Conservation (phyloP, 2,797 vertebrate species). For the Xenops minutus region DNA sequence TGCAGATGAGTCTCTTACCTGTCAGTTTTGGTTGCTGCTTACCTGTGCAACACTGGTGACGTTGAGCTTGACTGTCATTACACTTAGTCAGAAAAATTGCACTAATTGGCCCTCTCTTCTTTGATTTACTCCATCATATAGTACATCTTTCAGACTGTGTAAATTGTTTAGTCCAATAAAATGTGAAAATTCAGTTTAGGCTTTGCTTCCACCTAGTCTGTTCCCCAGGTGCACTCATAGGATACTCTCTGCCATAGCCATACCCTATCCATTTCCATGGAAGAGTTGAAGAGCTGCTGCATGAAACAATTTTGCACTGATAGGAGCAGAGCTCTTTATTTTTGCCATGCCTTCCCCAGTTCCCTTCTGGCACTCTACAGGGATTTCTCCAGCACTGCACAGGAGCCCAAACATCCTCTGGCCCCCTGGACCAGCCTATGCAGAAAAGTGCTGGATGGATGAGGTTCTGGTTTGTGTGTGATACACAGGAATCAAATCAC, state of each 20-base stretch:
- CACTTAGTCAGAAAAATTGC: background rate
- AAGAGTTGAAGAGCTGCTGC: background rate
- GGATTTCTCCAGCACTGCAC: background rate
- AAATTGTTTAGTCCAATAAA: conserved; percentile 15
- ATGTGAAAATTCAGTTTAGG: conserved; percentile 50
- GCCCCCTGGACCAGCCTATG: background rate
- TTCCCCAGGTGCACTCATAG: background rate
- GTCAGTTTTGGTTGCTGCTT: conserved; percentile 33
- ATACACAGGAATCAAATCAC: background rate
- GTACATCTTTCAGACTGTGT: background rate
- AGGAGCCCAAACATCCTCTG: background rate
- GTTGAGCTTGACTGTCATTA: background rate
- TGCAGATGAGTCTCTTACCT: background rate
- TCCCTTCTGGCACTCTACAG: background rate
- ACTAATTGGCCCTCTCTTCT: background rate
- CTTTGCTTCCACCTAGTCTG: background rate
- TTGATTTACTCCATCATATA: background rate
- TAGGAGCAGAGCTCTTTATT: background rate
- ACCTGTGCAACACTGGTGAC: conserved; percentile 24
- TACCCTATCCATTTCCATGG: accelerated
- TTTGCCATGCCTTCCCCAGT: background rate
- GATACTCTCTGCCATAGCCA: background rate
- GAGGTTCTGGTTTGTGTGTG: background rate
- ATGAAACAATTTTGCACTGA: conserved; percentile 28
- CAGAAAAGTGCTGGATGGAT: background rate